Percentiles rank a stretch among this genome's conserved stretches.
phyloP scores from a whole-genome alignment of 2,797 vertebrate genomes.

The Knipowitschia caucasica region DNA sequence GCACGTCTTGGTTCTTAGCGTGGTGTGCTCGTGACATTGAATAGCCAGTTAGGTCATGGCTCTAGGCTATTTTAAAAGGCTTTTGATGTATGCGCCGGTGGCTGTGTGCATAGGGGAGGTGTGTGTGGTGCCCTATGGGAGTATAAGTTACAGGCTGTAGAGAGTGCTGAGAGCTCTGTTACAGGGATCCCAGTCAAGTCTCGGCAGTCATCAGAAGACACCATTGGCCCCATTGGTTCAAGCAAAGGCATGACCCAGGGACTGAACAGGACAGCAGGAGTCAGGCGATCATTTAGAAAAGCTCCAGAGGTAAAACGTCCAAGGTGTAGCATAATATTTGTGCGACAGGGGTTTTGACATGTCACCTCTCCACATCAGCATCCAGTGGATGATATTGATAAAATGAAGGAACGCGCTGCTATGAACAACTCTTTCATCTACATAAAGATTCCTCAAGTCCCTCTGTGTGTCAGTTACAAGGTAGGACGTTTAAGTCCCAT shows the following conservation, averaged over 20 bases:
- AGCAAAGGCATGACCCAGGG: constrained; percentile 92
- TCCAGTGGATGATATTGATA: constrained; percentile 97
- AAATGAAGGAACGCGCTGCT: constrained; percentile 98
- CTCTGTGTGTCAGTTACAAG: constrained; percentile 98
- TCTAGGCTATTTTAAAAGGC: constrained; percentile 56
- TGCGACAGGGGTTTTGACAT: neutral
- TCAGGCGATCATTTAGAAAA: constrained; percentile 96
- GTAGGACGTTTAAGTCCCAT: constrained; percentile 55
- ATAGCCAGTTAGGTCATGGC: constrained; percentile 46
- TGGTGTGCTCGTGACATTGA: constrained; percentile 35
- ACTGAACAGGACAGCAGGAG: constrained; percentile 88
- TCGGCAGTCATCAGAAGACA: constrained; percentile 88
- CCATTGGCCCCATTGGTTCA: constrained; percentile 82
- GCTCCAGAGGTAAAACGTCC: constrained; percentile 84
- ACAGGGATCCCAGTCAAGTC: constrained; percentile 91
- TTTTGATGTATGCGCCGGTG: constrained; percentile 20
- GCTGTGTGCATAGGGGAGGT: constrained; percentile 13
- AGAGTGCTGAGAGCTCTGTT: constrained; percentile 32
- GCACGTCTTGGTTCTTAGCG: constrained; percentile 35
- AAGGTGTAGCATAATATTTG: neutral
- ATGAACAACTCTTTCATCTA: constrained; percentile 99
- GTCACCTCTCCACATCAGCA: constrained; percentile 70
- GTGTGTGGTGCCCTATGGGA: constrained; percentile 19
- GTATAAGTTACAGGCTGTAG: constrained; percentile 31
- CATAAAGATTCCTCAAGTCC: constrained; percentile 98